These are phyloP conservation scores for Poecilia latipinna DNA, from an alignment of 2,113 vertebrate genomes.

Conservation along the genomic window DNA sequence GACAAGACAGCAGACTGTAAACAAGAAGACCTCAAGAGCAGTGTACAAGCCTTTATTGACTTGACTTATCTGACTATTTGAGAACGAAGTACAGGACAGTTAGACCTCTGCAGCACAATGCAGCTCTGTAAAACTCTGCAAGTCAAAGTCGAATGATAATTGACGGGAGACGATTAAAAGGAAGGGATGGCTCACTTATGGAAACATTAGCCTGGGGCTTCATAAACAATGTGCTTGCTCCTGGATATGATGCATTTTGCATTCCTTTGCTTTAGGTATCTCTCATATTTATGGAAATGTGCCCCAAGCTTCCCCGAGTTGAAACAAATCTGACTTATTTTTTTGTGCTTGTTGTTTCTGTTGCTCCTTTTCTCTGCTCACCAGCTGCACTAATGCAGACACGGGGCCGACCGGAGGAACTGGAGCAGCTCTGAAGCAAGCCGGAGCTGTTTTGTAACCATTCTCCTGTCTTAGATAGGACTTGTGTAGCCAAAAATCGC, in stretches of 20 bases:
- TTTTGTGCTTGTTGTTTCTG: conserved; percentile 30
- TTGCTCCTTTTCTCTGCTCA: conserved; percentile 20
- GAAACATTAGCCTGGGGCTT: conserved; percentile 17
- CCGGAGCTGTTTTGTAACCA: conserved; percentile 35
- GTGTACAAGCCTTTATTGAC: neutral
- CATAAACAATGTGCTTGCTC: conserved; percentile 36
- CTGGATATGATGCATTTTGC: conserved; percentile 29
- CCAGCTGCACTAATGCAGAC: conserved; percentile 27
- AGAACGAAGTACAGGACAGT: conserved; percentile 9
- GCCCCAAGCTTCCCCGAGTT: conserved; percentile 33
- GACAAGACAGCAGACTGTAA: conserved; percentile 1
- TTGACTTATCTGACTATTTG: neutral
- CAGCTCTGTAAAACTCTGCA: neutral
- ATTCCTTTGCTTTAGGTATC: conserved; percentile 35
- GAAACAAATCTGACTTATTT: conserved; percentile 23
- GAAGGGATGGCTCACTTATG: neutral
- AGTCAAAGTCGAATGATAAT: conserved; percentile 13
- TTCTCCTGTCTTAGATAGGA: conserved; percentile 41
- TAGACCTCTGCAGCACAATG: conserved; percentile 5
- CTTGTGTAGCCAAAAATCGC: conserved; percentile 31
- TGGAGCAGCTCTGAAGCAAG: conserved; percentile 16
- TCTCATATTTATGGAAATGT: conserved; percentile 33
- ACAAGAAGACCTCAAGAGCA: conserved; percentile 1
- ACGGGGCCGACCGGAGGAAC: conserved; percentile 6
- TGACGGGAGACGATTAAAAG: conserved; percentile 4